Conservation (phyloP, 2,888 invertebrate species). For the Bembecia ichneumoniformis region DNA sequence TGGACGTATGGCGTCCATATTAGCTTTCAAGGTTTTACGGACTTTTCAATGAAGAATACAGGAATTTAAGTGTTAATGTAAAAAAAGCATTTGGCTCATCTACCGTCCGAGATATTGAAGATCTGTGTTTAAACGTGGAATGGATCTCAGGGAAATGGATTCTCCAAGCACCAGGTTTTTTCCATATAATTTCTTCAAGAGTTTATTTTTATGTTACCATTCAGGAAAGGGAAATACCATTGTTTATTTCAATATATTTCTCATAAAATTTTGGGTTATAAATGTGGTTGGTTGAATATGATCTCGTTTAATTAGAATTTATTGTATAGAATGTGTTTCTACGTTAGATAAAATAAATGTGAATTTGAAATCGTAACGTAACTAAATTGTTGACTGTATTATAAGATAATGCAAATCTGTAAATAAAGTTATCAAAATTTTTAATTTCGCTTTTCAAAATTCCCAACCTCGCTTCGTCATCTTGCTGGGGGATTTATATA, state of each 20-base stretch:
- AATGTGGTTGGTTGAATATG: constrained; percentile 21
- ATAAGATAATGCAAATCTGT: constrained; percentile 69
- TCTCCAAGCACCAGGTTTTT: too few species aligned
- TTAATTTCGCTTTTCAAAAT: constrained; percentile 13
- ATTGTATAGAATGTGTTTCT: constrained; percentile 56
- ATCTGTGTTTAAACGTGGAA: not conserved
- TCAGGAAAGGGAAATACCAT: too few species aligned
- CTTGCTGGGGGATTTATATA: too few species aligned
- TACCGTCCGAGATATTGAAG: constrained; percentile 37
- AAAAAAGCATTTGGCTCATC: constrained; percentile 24
- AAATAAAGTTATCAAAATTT: constrained; percentile 70
- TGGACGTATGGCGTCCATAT: constrained; percentile 87
- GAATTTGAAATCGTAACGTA: constrained; percentile 59
- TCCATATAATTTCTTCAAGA: too few species aligned
- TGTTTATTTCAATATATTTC: too few species aligned
- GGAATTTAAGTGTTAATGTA: constrained; percentile 17
- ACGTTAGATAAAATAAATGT: constrained; percentile 65
- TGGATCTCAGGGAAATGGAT: not conserved
- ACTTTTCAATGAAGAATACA: constrained; percentile 13
- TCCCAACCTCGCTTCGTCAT: too few species aligned
- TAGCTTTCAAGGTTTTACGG: constrained; percentile 31
- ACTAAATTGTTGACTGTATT: constrained; percentile 68
- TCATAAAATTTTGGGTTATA: too few species aligned
- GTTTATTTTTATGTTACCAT: too few species aligned
- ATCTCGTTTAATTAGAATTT: constrained; percentile 42